Percentiles rank a stretch among this genome's conserved stretches.
These are phyloP conservation scores for Eupleurogrammus muticus DNA, from an alignment of 2,797 vertebrate species.

Conservation along the genomic window DNA sequence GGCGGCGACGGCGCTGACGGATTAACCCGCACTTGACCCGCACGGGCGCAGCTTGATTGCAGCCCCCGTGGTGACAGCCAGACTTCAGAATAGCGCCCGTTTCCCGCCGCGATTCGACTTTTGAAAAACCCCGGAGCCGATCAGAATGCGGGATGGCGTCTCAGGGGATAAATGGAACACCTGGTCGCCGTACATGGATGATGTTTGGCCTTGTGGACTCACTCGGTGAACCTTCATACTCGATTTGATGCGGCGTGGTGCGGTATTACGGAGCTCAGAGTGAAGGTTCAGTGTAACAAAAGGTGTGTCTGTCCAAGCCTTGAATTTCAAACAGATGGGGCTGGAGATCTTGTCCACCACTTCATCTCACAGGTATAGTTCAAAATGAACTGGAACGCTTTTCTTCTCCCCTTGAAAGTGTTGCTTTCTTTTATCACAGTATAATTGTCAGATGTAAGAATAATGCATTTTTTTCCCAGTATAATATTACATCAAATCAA, in stretches of 20 bases:
- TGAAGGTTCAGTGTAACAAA: slow-evolving; percentile 12
- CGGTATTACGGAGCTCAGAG: background rate
- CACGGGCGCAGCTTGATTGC: too few species aligned
- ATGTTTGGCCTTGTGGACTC: background rate
- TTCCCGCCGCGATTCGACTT: too few species aligned
- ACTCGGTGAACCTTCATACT: background rate
- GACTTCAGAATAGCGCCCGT: too few species aligned
- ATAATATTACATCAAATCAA: background rate
- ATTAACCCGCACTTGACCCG: too few species aligned
- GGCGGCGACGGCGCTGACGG: too few species aligned
- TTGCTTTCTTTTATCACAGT: background rate
- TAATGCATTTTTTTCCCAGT: background rate
- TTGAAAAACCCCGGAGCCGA: too few species aligned
- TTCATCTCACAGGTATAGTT: slow-evolving; percentile 16
- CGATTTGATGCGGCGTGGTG: background rate
- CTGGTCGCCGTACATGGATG: background rate
- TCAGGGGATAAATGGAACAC: too few species aligned
- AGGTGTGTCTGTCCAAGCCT: slow-evolving; percentile 5
- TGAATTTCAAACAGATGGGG: background rate
- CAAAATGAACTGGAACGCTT: background rate
- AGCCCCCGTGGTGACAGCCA: too few species aligned
- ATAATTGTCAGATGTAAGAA: background rate
- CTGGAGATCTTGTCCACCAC: background rate
- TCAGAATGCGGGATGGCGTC: too few species aligned
- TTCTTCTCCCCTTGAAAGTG: background rate